phyloP scores from a whole-genome alignment of 2,888 invertebrate species.

The Drosophila picticornis region DNA sequence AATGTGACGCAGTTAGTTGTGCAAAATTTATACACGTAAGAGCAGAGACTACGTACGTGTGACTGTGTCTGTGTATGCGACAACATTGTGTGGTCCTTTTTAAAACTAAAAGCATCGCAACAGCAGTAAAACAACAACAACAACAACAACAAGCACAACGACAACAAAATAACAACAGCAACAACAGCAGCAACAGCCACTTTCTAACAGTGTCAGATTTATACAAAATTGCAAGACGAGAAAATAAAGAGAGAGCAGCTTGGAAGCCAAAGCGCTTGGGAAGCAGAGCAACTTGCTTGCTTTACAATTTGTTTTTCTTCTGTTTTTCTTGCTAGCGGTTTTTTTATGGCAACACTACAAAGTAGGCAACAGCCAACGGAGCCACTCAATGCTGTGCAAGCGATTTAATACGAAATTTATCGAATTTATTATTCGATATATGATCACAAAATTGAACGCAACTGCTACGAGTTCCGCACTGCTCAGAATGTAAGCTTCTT shows the following conservation, averaged over 20 bases:
- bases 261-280: slow-evolving; percentile 3
- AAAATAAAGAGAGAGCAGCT: slow-evolving; percentile 8
- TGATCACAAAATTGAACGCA: not conserved
- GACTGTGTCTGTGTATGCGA: slow-evolving; percentile 6
- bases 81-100: slow-evolving; percentile 45
- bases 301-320: not conserved
- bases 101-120: slow-evolving; percentile 30
- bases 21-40: slow-evolving; percentile 68
- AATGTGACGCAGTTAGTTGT: slow-evolving; percentile 80
- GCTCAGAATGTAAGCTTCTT: not conserved
- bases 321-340: not conserved
- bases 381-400: not conserved
- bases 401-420: not conserved
- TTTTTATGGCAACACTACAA: slow-evolving; percentile 33
- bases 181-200: slow-evolving; percentile 23
- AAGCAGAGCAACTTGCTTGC: slow-evolving; percentile 20
- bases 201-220: slow-evolving; percentile 57
- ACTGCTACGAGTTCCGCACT: not conserved
- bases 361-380: slow-evolving; percentile 31
- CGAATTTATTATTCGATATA: slow-evolving; percentile 3
- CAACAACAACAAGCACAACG: slow-evolving; percentile 9
- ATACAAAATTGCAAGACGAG: slow-evolving; percentile 9
- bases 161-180: slow-evolving; percentile 13
- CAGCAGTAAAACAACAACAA: slow-evolving; percentile 14
- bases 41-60: slow-evolving; percentile 16